A percentile compares a stretch with the other conserved stretches of the same genome.
Evolutionary conservation across 1,140 invertebrate species (phyloP).

Genomic region (Psilanteris sp.): DNA sequence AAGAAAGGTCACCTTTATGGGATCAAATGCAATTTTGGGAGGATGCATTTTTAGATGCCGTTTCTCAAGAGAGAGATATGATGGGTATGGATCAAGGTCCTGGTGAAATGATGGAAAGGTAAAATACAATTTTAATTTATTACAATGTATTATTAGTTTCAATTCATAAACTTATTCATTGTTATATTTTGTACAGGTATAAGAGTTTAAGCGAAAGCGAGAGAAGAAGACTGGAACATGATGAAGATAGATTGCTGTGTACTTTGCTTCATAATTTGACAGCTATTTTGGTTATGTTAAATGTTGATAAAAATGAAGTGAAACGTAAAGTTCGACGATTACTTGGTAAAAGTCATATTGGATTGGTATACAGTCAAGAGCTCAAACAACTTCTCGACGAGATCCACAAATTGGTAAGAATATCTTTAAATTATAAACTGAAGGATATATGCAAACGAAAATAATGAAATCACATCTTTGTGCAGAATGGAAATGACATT

Average conservation of each 20-base stretch:
- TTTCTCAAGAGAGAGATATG: slow-evolving; percentile 99
- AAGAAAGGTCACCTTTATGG: slow-evolving; percentile 94
- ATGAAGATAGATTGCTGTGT: slow-evolving; percentile 97
- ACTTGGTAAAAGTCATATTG: slow-evolving; percentile 98
- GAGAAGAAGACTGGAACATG: slow-evolving; percentile 96
- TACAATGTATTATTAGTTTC: too few relatives aligned
- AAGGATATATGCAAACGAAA: too few relatives aligned
- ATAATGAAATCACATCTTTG: slow-evolving; percentile 17
- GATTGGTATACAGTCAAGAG: slow-evolving; percentile 97
- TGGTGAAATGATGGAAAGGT: slow-evolving; percentile 99
- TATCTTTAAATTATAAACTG: neutral
- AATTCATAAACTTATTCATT: too few relatives aligned
- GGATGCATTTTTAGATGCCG: slow-evolving; percentile 98
- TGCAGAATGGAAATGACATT: slow-evolving; percentile 96
- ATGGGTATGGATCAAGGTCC: slow-evolving; percentile 99
- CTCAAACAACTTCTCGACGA: slow-evolving; percentile 98
- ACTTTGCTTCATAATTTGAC: slow-evolving; percentile 98
- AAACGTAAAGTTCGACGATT: slow-evolving; percentile 95
- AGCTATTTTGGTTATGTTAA: slow-evolving; percentile 97
- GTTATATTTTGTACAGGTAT: slow-evolving; percentile 85
- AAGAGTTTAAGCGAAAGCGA: slow-evolving; percentile 96
- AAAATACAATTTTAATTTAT: too few relatives aligned
- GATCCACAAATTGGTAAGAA: slow-evolving; percentile 93
- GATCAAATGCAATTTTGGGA: slow-evolving; percentile 99
- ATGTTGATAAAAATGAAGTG: slow-evolving; percentile 91